Percentiles rank a stretch among this genome's conserved stretches.
Conservation (phyloP, 2,797 vertebrate species). For the Leptodactylus fallax region DNA sequence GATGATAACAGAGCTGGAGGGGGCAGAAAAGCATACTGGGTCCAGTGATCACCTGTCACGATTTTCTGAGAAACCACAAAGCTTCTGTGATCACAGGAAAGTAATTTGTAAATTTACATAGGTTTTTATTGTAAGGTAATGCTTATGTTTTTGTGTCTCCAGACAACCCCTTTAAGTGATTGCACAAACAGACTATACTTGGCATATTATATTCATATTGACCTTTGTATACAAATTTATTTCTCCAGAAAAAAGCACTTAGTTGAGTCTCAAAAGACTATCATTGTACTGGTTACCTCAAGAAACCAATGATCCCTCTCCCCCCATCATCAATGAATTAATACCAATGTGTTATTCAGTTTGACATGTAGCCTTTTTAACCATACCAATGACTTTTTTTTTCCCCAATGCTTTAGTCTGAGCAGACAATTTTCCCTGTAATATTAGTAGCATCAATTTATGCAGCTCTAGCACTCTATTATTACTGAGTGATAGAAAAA, state of each 20-base stretch:
- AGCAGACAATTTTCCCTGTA: neutral
- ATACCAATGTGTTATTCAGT: neutral
- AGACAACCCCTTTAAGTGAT: no score
- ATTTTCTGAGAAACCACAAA: no score
- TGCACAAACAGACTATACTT: neutral
- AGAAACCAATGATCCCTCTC: neutral
- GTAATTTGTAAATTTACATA: no score
- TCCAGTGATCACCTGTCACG: no score
- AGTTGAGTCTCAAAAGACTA: neutral
- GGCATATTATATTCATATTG: no score
- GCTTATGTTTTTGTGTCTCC: no score
- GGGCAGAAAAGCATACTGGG: no score
- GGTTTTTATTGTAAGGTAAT: no score
- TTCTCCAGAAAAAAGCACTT: neutral
- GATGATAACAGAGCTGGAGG: no score
- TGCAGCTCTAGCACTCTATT: conserved; percentile 12
- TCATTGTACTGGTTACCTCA: neutral
- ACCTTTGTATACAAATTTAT: neutral
- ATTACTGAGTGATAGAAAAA: conserved; percentile 24
- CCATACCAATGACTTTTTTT: neutral
- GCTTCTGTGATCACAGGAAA: no score
- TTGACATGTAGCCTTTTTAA: neutral
- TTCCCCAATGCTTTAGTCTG: neutral
- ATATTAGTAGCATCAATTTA: conserved; percentile 7
- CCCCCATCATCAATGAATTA: neutral